Evolutionary conservation across 1,140 invertebrate species (phyloP), one percentile per base, ranked within the genome.

Genomic region (Aphelenchoides besseyi): DNA sequence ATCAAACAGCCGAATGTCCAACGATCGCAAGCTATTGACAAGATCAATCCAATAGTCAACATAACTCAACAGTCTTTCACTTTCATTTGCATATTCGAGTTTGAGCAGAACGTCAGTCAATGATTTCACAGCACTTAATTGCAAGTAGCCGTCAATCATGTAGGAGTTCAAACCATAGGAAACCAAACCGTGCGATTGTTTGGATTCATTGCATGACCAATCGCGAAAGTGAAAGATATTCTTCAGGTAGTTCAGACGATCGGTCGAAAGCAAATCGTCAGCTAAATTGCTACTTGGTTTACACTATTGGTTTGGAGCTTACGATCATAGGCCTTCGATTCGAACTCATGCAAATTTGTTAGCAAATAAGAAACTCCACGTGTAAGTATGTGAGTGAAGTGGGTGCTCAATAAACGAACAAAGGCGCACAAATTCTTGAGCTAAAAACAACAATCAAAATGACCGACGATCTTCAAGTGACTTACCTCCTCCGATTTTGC

Each of bases 391-490:
- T 36, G 63, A 53, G 63, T 1, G 23, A 18, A 28, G 26, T 35
- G 16, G 16, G 33, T 32, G 1, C 12, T 66, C 63, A 66, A 41
- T 12, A 1, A n/a, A 33, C 63, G 16, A 32, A n/a, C 29, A 66
- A 66, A 66, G 12, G 63, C 16, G 30, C 12, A n/a, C 1, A 35
- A 0, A 30, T 66, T 66, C 32, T 37, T 36, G 16, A 66, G 1
- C 63, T 66, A 29, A 66, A 66, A 29, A 59, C 5, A 64, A 53
- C 5, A 41, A n/a, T 12, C 1, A 59, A 59, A 2, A 12, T 28
- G 55, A 26, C 1, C n/a, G n/a, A 59, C n/a, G 23, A 18, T 32
- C 16, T n/a, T 59, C 2, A 1, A 12, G 12, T 28, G 29, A 59
- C 12, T 28, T 28, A n/a, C 55, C 26, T 59, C 26, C 16, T 59